A percentile compares a stretch with the other conserved stretches of the same genome.
phyloP scores from a whole-genome alignment of 2,797 vertebrate species.

The Heterohyrax brucei region DNA sequence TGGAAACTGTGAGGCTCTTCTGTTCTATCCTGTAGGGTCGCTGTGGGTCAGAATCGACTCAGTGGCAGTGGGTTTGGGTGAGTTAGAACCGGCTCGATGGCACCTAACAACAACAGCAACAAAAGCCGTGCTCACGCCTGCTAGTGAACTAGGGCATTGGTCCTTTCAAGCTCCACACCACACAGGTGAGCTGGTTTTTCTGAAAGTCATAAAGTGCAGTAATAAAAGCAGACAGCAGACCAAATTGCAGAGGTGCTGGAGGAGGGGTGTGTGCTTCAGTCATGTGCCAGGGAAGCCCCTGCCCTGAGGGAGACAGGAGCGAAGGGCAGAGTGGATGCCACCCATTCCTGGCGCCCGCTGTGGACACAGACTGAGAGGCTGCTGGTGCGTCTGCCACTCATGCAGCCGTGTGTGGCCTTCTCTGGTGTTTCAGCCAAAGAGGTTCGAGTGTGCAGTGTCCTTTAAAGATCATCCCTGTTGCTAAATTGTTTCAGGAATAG shows the following conservation, averaged over 20 bases:
- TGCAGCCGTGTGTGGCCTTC: constrained; percentile 11
- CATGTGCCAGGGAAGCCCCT: constrained; percentile 66
- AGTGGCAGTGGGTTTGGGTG: no score
- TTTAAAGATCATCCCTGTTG: constrained; percentile 68
- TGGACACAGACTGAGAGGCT: constrained; percentile 44
- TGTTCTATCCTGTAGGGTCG: no score
- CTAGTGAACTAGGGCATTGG: constrained; percentile 46
- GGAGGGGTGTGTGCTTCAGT: constrained; percentile 53
- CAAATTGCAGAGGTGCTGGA: constrained; percentile 51
- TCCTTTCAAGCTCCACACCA: constrained; percentile 47
- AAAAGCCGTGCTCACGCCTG: background rate
- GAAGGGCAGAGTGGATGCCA: constrained; percentile 12
- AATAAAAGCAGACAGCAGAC: constrained; percentile 66
- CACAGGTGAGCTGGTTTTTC: constrained; percentile 66
- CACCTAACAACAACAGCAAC: no score
- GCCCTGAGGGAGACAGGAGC: background rate
- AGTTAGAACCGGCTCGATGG: no score
- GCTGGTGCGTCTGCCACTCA: constrained; percentile 24
- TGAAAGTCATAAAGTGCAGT: constrained; percentile 48
- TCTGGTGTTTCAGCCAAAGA: background rate
- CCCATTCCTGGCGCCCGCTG: background rate
- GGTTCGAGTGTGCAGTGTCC: constrained; percentile 15
- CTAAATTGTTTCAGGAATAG: constrained; percentile 66
- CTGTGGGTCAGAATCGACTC: no score
- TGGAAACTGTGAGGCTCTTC: no score